Conservation (phyloP, 2,113 vertebrate genomes). For the Gallinago undulata region DNA sequence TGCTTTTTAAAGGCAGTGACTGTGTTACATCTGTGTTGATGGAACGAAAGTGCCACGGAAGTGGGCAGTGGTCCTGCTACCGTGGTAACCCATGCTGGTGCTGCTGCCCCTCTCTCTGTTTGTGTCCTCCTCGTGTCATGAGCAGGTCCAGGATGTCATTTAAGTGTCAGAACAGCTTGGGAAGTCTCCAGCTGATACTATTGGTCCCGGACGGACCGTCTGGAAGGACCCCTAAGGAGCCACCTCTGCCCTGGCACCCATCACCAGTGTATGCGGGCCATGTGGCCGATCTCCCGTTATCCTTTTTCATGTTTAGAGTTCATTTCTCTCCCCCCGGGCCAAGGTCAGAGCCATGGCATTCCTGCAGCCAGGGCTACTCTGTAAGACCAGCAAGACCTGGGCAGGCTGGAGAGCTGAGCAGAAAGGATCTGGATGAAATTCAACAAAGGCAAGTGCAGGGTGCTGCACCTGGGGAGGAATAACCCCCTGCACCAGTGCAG, state of each 20-base stretch:
- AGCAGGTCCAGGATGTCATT: neutral
- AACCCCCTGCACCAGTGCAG: too few species aligned
- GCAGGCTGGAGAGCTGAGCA: too few species aligned
- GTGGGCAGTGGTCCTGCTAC: neutral
- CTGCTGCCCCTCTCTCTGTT: neutral
- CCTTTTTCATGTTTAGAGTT: neutral
- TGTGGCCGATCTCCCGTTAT: rapidly evolving
- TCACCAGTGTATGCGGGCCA: neutral
- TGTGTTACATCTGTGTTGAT: neutral
- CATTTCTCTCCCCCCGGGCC: neutral
- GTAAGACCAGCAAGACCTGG: neutral
- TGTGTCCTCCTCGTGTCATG: neutral
- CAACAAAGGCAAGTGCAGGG: too few species aligned
- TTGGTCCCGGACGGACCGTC: too few species aligned
- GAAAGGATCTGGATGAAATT: too few species aligned
- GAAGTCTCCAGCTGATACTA: neutral
- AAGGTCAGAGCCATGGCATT: rapidly evolving
- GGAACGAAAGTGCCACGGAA: neutral
- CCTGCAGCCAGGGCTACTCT: neutral
- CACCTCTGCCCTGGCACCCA: neutral
- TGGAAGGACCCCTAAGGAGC: neutral
- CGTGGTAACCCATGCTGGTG: neutral
- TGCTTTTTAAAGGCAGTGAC: neutral
- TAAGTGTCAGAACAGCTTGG: neutral
- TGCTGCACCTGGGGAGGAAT: too few species aligned